These are phyloP conservation scores for Eurystomus glaucurus DNA, from an alignment of 2,797 vertebrate genomes.

Conservation along the genomic window DNA sequence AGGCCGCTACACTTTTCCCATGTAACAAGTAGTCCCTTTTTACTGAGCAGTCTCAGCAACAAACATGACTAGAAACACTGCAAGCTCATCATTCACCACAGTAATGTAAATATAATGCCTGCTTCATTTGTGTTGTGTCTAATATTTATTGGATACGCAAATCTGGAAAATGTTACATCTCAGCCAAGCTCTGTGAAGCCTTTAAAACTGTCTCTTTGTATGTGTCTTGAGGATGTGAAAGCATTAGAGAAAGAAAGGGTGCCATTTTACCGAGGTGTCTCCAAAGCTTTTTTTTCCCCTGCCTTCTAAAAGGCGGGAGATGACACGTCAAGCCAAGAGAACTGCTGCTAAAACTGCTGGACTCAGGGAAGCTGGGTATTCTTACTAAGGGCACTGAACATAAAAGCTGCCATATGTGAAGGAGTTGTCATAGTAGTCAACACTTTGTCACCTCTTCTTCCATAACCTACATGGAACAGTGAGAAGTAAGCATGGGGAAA, in stretches of 20 bases:
- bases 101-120: not conserved
- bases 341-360: not conserved
- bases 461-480: not conserved
- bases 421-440: not conserved
- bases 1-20: not conserved
- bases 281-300: not conserved
- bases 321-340: not conserved
- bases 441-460: not conserved
- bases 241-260: not conserved
- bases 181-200: not conserved
- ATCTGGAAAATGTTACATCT: not conserved
- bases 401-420: not conserved
- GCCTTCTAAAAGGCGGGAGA: not conserved
- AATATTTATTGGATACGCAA: not conserved
- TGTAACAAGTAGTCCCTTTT: not conserved
- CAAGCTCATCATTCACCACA: not conserved
- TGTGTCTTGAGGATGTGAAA: not conserved
- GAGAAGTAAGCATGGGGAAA: rapidly evolving
- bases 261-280: not conserved
- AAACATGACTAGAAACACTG: not conserved
- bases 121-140: not conserved
- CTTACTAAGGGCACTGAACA: not conserved
- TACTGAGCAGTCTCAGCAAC: not conserved
- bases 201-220: not conserved
- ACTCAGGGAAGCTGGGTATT: not conserved